These are phyloP conservation scores for Scopus umbretta DNA, from an alignment of 2,113 vertebrate species.

Conservation along the genomic window DNA sequence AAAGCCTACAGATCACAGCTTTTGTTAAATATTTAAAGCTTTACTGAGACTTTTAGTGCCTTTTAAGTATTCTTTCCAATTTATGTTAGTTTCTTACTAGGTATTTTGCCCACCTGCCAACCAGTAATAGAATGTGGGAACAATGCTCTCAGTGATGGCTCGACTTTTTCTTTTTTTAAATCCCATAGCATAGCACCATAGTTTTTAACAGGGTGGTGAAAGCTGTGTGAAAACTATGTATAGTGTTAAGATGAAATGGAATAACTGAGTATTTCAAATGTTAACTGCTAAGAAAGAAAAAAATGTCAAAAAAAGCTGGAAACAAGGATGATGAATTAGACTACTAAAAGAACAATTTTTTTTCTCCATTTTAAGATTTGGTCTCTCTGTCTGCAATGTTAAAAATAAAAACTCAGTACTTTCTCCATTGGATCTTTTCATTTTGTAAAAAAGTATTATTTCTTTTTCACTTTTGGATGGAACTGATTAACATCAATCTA, in stretches of 20 bases:
- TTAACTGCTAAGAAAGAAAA: not conserved
- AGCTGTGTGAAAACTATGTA: not conserved
- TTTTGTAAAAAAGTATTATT: not conserved
- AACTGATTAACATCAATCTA: not conserved
- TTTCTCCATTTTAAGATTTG: not conserved
- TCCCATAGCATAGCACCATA: not conserved
- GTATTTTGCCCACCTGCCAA: not conserved
- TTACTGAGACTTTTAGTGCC: not conserved
- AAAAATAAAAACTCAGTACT: not conserved
- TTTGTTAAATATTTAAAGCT: conserved; percentile 32
- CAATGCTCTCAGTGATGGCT: not conserved
- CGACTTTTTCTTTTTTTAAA: not conserved
- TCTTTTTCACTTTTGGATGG: not conserved
- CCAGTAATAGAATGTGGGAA: conserved; percentile 3
- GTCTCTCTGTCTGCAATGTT: not conserved
- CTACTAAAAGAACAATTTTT: not conserved
- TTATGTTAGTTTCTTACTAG: not conserved
- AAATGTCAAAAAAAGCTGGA: not conserved
- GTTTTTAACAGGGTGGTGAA: not conserved
- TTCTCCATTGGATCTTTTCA: not conserved
- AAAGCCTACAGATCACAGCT: not conserved
- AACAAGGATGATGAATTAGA: not conserved
- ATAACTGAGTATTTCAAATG: not conserved
- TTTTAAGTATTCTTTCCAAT: conserved; percentile 42
- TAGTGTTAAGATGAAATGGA: not conserved